These are phyloP conservation scores for Pseudonaja textilis DNA, from an alignment of 2,113 vertebrate genomes.

Conservation along the genomic window DNA sequence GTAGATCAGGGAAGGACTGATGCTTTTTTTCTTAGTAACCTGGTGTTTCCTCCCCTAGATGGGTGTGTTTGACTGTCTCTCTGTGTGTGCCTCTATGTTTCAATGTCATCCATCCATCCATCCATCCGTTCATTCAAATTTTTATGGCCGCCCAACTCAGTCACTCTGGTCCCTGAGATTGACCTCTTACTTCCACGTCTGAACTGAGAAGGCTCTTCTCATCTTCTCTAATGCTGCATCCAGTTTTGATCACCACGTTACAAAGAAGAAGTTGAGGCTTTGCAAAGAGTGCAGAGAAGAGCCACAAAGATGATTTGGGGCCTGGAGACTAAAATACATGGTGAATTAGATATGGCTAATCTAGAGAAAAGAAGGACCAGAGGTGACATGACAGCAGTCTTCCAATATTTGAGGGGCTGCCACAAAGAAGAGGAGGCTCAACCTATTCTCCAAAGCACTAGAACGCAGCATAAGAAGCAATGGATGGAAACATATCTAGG, in stretches of 20 bases:
- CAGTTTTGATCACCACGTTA: neutral
- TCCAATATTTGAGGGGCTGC: no score
- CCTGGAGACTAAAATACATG: neutral
- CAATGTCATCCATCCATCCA: neutral
- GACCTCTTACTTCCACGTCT: neutral
- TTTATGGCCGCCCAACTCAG: no score
- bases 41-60: no score
- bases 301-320: neutral
- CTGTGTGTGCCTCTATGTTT: neutral
- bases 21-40: no score
- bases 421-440: no score
- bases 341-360: neutral
- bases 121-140: no score
- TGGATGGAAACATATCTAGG: no score
- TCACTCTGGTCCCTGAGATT: neutral
- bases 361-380: neutral
- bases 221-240: neutral
- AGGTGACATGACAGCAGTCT: no score
- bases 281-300: neutral
- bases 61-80: neutral
- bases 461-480: no score
- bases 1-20: neutral
- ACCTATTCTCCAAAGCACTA: no score
- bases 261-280: neutral
- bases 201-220: neutral